These are phyloP conservation scores for Polia nebulosa DNA, from an alignment of 2,888 invertebrate genomes.

Conservation along the genomic window DNA sequence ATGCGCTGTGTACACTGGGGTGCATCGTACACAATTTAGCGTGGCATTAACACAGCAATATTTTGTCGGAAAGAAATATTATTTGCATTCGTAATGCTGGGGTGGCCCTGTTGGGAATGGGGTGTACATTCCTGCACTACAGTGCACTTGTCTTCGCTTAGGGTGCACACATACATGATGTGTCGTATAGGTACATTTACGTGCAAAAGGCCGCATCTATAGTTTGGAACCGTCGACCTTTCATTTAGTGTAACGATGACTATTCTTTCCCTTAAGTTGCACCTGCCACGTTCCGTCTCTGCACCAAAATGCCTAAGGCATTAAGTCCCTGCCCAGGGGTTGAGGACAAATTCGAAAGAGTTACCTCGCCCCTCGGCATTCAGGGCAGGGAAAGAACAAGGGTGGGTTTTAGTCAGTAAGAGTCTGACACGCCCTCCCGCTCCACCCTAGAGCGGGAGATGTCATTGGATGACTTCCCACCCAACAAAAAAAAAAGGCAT, in stretches of 20 bases:
- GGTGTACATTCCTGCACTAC: constrained; percentile 84
- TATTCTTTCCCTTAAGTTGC: no score
- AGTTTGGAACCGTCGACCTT: not conserved
- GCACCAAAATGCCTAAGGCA: no score
- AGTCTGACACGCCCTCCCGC: no score
- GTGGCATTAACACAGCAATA: constrained; percentile 88
- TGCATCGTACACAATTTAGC: constrained; percentile 82
- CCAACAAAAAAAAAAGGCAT: no score
- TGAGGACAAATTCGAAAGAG: no score
- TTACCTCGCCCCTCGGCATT: no score
- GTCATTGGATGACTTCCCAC: no score
- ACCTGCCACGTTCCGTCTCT: no score
- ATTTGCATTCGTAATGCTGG: constrained; percentile 86
- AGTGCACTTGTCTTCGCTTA: constrained; percentile 79
- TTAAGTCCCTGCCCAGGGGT: no score
- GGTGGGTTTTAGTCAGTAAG: no score
- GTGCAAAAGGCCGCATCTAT: not conserved
- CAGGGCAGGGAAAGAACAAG: no score
- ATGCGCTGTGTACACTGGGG: constrained; percentile 83
- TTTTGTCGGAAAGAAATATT: constrained; percentile 88
- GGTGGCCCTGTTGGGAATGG: constrained; percentile 72
- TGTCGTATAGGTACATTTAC: not conserved
- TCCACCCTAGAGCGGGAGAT: no score
- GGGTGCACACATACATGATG: constrained; percentile 57
- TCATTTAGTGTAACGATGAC: not conserved